phyloP scores from a whole-genome alignment of 2,888 invertebrate species.

The Drosophila prolongata region DNA sequence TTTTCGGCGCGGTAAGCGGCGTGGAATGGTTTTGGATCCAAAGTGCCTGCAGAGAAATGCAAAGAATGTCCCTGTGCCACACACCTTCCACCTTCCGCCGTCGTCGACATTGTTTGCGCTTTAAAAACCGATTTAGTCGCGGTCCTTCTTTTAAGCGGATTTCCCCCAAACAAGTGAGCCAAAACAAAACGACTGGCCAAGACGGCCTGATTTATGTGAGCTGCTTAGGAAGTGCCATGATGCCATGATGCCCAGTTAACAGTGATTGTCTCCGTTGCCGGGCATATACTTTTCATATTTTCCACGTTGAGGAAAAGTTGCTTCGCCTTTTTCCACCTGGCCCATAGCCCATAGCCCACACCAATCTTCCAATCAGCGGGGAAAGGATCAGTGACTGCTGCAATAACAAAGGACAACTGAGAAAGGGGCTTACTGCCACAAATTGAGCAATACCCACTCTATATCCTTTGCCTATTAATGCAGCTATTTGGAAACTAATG shows the following conservation, averaged over 20 bases:
- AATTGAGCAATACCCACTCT: constrained; percentile 70
- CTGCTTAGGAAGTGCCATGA: constrained; percentile 65
- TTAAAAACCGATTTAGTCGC: constrained; percentile 63
- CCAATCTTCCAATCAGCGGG: constrained; percentile 15
- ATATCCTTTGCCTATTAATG: constrained; percentile 64
- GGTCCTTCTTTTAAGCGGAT: constrained; percentile 74
- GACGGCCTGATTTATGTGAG: constrained; percentile 76
- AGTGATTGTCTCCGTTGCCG: not conserved
- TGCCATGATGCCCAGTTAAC: constrained; percentile 10
- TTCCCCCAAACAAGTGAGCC: constrained; percentile 56
- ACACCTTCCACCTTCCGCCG: not conserved
- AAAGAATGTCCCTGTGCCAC: constrained; percentile 57
- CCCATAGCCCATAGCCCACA: constrained; percentile 25
- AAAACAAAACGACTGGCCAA: constrained; percentile 62
- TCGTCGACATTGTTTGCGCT: constrained; percentile 63
- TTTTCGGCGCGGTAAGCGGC: constrained; percentile 46
- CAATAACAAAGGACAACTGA: constrained; percentile 66
- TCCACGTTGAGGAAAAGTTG: constrained; percentile 9
- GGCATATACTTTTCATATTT: constrained; percentile 21
- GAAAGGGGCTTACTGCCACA: constrained; percentile 72
- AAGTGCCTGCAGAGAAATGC: constrained; percentile 65
- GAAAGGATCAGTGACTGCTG: constrained; percentile 58
- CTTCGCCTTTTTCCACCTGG: constrained; percentile 34
- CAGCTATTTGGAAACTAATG: constrained; percentile 79
- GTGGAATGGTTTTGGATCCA: constrained; percentile 36